Percentiles rank a stretch among this genome's conserved stretches.
Conservation (phyloP, 1,140 invertebrate genomes). For the Dendroctonus valens region DNA sequence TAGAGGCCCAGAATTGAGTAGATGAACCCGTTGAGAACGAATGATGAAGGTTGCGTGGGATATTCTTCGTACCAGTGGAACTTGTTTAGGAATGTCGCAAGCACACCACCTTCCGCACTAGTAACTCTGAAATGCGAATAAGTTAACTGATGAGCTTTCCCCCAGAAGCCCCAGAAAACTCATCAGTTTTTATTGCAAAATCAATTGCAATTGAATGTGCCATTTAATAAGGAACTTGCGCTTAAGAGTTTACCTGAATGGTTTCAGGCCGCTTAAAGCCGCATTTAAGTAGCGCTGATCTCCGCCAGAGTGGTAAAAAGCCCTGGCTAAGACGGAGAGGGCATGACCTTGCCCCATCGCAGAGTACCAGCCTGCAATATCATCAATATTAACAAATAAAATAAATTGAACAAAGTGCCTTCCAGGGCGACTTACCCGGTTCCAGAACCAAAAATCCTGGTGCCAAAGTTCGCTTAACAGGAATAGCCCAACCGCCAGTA, state of each 20-base stretch:
- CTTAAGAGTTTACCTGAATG: slow-evolving; percentile 58
- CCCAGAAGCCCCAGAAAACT: no score
- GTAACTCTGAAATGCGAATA: slow-evolving; percentile 54
- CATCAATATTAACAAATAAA: no score
- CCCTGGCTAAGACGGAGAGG: slow-evolving; percentile 87
- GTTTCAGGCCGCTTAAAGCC: slow-evolving; percentile 74
- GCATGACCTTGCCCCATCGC: slow-evolving; percentile 98
- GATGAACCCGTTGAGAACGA: slow-evolving; percentile 98
- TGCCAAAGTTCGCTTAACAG: slow-evolving; percentile 74
- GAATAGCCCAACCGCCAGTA: slow-evolving; percentile 86
- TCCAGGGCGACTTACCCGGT: slow-evolving; percentile 39
- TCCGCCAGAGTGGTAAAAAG: slow-evolving; percentile 79
- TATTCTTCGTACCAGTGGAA: slow-evolving; percentile 96
- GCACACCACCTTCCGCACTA: slow-evolving; percentile 74
- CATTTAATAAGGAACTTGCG: no score
- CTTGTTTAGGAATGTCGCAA: slow-evolving; percentile 72
- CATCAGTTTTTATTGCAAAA: no score
- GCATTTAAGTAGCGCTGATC: slow-evolving; percentile 76
- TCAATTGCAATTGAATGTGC: no score
- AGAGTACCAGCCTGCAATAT: slow-evolving; percentile 69
- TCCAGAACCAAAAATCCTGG: slow-evolving; percentile 64
- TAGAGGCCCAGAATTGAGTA: slow-evolving; percentile 96
- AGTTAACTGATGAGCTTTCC: no score
- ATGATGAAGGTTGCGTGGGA: slow-evolving; percentile 90
- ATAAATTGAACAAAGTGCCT: no score